Percentiles rank a stretch among this genome's conserved stretches.
These are phyloP conservation scores for Diplosoma virens DNA, from an alignment of 23 tunicate genomes.

Conservation along the genomic window DNA sequence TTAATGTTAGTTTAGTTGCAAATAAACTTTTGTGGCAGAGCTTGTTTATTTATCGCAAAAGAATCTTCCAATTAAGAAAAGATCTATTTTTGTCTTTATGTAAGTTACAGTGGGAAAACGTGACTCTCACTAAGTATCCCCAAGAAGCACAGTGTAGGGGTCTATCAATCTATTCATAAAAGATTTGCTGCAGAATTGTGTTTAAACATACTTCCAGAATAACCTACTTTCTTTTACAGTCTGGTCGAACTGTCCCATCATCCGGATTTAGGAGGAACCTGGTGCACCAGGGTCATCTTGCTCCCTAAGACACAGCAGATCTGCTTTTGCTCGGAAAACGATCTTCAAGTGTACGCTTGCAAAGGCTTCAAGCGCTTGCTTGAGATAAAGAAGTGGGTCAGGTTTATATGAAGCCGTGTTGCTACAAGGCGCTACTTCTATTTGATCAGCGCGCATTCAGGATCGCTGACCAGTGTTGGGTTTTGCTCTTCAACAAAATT, in stretches of 20 bases:
- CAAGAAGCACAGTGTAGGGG: too few species aligned
- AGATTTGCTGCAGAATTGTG: background rate
- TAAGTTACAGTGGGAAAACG: too few species aligned
- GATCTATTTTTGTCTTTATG: too few species aligned
- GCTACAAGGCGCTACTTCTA: background rate
- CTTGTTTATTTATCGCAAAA: too few species aligned
- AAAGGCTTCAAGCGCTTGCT: conserved; percentile 43
- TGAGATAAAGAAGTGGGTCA: conserved; percentile 40
- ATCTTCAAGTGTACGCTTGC: conserved; percentile 44
- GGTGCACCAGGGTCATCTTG: conserved; percentile 75
- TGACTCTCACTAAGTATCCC: too few species aligned
- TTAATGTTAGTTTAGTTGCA: too few species aligned
- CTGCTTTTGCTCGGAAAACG: conserved; percentile 46
- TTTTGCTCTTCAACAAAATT: conserved; percentile 18
- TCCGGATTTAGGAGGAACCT: conserved; percentile 40
- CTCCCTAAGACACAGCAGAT: conserved; percentile 32
- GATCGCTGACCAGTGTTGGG: conserved; percentile 48
- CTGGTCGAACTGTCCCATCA: conserved; percentile 10
- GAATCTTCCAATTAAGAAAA: too few species aligned
- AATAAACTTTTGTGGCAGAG: too few species aligned
- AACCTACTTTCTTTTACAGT: conserved; percentile 37
- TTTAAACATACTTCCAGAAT: background rate
- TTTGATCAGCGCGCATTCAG: conserved; percentile 54
- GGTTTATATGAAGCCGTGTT: background rate
- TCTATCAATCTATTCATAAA: too few species aligned